Evolutionary conservation across 2,113 vertebrate genomes (phyloP).

Genomic region (Tenrec ecaudatus): DNA sequence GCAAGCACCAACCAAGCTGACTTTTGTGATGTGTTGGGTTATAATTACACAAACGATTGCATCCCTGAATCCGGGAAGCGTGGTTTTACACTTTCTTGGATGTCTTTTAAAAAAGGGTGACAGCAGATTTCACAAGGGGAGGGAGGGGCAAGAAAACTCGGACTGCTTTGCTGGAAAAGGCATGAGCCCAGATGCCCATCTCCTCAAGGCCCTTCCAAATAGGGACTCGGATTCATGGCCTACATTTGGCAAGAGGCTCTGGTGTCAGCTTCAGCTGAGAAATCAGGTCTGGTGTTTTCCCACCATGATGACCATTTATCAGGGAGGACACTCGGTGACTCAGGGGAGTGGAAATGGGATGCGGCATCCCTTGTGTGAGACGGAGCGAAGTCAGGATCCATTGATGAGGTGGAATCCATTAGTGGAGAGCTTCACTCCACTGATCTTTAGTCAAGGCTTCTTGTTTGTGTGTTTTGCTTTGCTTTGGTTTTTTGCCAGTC

Average conservation of each 20-base stretch:
- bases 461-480: neutral
- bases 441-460: neutral
- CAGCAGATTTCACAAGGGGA: slow-evolving; percentile 74
- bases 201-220: neutral
- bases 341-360: neutral
- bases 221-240: neutral
- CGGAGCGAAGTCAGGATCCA: neutral
- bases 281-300: slow-evolving; percentile 30
- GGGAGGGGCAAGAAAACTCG: slow-evolving; percentile 52
- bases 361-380: slow-evolving; percentile 1
- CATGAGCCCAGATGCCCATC: fast-evolving
- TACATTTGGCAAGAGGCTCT: neutral
- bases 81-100: slow-evolving; percentile 78
- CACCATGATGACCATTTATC: slow-evolving; percentile 61
- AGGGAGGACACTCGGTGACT: slow-evolving; percentile 34
- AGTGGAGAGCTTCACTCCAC: neutral
- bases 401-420: too few relatives aligned
- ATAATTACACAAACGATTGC: slow-evolving; percentile 83
- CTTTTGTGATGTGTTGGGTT: slow-evolving; percentile 78
- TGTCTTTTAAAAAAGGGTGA: slow-evolving; percentile 76
- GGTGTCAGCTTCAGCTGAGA: neutral
- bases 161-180: neutral
- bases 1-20: slow-evolving; percentile 56
- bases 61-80: slow-evolving; percentile 75
- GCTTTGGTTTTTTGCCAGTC: too few relatives aligned